Evolutionary conservation across 1,140 invertebrate species (phyloP).

Genomic region (Sitophilus oryzae): DNA sequence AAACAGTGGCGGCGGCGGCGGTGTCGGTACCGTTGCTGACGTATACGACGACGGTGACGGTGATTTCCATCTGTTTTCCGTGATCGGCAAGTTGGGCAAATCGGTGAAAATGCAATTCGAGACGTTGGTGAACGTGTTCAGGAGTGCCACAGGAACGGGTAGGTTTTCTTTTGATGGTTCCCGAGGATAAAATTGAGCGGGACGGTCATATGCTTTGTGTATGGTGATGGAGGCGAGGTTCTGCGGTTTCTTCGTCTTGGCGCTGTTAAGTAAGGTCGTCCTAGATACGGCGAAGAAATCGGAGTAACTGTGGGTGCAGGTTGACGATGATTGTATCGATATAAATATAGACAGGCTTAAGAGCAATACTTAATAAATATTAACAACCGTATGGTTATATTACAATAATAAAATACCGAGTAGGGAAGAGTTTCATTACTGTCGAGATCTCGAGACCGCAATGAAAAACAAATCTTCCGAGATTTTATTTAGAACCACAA

Average conservation of each 20-base stretch:
- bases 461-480: too few species aligned
- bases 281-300: constrained; percentile 20
- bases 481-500: too few species aligned
- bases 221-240: not conserved
- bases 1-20: too few species aligned
- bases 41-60: constrained; percentile 17
- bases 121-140: constrained; percentile 40
- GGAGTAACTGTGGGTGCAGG: not conserved
- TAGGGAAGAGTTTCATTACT: too few species aligned
- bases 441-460: too few species aligned
- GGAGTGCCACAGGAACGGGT: constrained; percentile 37
- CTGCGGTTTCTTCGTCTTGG: constrained; percentile 6
- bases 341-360: too few species aligned
- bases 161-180: not conserved
- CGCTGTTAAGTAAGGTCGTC: constrained; percentile 9
- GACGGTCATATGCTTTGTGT: not conserved
- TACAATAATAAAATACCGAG: too few species aligned
- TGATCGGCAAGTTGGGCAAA: constrained; percentile 15
- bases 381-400: too few species aligned
- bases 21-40: constrained; percentile 15
- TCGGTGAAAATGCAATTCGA: constrained; percentile 38
- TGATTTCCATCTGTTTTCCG: constrained; percentile 23
- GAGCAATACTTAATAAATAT: too few species aligned
- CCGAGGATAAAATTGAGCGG: not conserved
- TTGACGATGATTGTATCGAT: too few species aligned